Conservation (phyloP, 2,888 invertebrate genomes). For the Apamea anceps region DNA sequence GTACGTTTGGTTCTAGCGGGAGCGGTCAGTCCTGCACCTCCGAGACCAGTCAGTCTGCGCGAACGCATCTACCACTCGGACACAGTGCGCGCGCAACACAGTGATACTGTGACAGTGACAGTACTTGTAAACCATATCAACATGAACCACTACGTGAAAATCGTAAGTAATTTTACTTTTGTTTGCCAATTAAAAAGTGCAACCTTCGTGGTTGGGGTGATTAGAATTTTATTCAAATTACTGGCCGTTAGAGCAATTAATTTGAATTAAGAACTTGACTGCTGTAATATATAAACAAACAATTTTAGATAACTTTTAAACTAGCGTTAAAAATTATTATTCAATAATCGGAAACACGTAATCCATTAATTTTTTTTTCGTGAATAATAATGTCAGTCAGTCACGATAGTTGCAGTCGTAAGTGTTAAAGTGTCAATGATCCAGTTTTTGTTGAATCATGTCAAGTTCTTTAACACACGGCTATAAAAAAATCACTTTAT, state of each 20-base stretch:
- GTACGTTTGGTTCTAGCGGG: conserved; percentile 84
- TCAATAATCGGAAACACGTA: conserved; percentile 45
- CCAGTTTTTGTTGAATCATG: conserved; percentile 64
- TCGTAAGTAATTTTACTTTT: conserved; percentile 78
- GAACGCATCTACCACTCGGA: conserved; percentile 78
- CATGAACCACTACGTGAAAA: conserved; percentile 85
- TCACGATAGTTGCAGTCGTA: conserved; percentile 28
- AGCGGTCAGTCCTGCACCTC: conserved; percentile 75
- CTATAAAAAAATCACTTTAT: conserved; percentile 47
- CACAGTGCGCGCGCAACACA: conserved; percentile 77
- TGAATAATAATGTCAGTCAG: conserved; percentile 27
- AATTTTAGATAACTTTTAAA: conserved; percentile 17
- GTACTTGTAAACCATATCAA: conserved; percentile 68
- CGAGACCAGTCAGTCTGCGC: conserved; percentile 78
- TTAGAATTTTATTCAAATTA: conserved; percentile 22
- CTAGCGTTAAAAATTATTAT: conserved; percentile 14
- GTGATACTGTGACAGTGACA: conserved; percentile 85
- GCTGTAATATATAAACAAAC: conserved; percentile 34
- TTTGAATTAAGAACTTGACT: conserved; percentile 28
- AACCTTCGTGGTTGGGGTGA: conserved; percentile 20
- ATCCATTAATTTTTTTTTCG: conserved; percentile 35
- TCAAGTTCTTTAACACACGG: conserved; percentile 69
- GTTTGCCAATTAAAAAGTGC: conserved; percentile 18
- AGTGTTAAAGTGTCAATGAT: conserved; percentile 63
- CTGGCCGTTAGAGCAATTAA: conserved; percentile 15